These are phyloP conservation scores for Achroia grisella DNA, from an alignment of 1,140 invertebrate species.

Conservation along the genomic window DNA sequence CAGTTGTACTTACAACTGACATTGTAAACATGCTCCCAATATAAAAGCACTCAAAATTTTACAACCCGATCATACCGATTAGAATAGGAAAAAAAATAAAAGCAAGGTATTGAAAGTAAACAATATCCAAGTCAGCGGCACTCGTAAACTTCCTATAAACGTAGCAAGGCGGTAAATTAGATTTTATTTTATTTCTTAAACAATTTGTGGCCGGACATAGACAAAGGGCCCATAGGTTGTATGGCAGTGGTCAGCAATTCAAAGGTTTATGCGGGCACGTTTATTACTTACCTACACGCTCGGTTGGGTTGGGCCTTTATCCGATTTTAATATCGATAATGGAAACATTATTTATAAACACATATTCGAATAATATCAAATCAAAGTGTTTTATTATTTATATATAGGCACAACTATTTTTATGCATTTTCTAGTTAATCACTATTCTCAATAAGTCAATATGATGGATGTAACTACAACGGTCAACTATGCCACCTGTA, in stretches of 20 bases:
- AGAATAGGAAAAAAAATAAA: constrained; percentile 28
- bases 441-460: no score
- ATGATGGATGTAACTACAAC: no score
- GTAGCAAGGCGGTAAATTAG: constrained; percentile 65
- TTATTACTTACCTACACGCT: constrained; percentile 58
- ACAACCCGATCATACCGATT: constrained; percentile 16
- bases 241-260: constrained; percentile 63
- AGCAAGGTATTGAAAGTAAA: constrained; percentile 35
- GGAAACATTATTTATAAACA: no score
- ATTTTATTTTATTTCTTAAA: constrained; percentile 71
- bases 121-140: constrained; percentile 36
- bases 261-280: constrained; percentile 67
- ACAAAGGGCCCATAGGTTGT: constrained; percentile 61
- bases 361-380: no score
- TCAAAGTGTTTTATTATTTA: no score
- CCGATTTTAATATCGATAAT: constrained; percentile 11
- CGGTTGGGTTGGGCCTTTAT: constrained; percentile 21
- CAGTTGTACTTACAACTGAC: no score
- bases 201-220: constrained; percentile 58
- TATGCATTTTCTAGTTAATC: no score
- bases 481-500: no score
- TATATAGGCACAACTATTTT: no score
- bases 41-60: not conserved
- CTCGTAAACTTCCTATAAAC: constrained; percentile 62
- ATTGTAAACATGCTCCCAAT: no score